Percentiles rank a stretch among this genome's conserved stretches.
These are phyloP conservation scores for Aspidiotus rigidus DNA, from an alignment of 2,888 invertebrate genomes.

Conservation along the genomic window DNA sequence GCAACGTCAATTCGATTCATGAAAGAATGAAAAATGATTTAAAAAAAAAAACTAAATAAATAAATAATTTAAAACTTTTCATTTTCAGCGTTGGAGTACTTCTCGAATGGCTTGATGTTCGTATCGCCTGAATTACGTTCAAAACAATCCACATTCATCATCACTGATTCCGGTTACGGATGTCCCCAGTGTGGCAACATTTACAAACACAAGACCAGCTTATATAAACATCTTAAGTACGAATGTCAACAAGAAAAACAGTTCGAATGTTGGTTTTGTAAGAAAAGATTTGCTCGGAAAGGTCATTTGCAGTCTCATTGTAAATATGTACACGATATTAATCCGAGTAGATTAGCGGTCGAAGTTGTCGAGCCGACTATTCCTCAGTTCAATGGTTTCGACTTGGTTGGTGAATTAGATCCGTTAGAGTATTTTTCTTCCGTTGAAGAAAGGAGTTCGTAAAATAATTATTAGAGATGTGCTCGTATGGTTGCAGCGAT, in stretches of 20 bases:
- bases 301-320: slow-evolving; percentile 40
- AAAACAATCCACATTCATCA: slow-evolving; percentile 26
- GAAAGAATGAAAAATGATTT: too few species aligned
- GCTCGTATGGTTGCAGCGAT: too few species aligned
- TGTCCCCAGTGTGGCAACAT: slow-evolving; percentile 45
- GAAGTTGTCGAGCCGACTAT: slow-evolving; percentile 4
- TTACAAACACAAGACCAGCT: slow-evolving; percentile 48
- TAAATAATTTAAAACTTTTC: background rate
- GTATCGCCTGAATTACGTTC: slow-evolving; percentile 14
- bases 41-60: too few species aligned
- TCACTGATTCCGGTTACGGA: slow-evolving; percentile 30
- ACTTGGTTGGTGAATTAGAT: too few species aligned
- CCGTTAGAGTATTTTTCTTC: too few species aligned
- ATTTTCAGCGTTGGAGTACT: background rate
- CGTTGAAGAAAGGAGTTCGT: too few species aligned
- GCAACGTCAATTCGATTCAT: too few species aligned
- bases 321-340: slow-evolving; percentile 34
- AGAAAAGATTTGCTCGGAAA: slow-evolving; percentile 44
- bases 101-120: slow-evolving; percentile 9
- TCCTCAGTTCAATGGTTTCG: background rate
- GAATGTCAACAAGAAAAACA: slow-evolving; percentile 46
- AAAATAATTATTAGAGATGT: too few species aligned
- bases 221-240: slow-evolving; percentile 39
- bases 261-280: slow-evolving; percentile 45
- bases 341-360: slow-evolving; percentile 12